Evolutionary conservation across 2,888 invertebrate genomes (phyloP).

Genomic region (Diplazon laetatorius): DNA sequence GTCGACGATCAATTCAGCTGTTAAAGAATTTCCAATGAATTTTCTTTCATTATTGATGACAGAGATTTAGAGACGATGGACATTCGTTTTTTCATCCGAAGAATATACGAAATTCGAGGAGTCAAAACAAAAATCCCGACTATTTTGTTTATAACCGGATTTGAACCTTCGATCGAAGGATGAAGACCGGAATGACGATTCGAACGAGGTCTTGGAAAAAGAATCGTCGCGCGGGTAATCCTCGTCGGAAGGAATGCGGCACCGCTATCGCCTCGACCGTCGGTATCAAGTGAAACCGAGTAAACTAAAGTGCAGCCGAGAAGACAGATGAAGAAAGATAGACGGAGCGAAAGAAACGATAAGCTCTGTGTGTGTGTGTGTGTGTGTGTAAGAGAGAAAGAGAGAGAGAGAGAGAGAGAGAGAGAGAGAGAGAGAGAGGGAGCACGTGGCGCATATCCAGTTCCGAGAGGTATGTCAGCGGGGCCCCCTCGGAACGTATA

Average conservation of each 20-base stretch:
- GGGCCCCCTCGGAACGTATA: slow-evolving; percentile 38
- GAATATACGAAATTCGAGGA: too few species aligned
- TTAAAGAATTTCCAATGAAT: too few species aligned
- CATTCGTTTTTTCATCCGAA: too few species aligned
- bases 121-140: too few species aligned
- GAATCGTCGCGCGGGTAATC: not conserved
- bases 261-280: slow-evolving; percentile 44
- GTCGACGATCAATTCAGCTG: too few species aligned
- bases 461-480: slow-evolving; percentile 59
- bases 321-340: slow-evolving; percentile 33
- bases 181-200: not conserved
- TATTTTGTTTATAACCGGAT: not conserved
- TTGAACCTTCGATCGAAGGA: not conserved
- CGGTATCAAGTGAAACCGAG: slow-evolving; percentile 55
- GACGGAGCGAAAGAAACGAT: not conserved
- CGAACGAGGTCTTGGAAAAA: not conserved
- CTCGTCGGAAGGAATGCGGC: slow-evolving; percentile 33
- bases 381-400: too few species aligned
- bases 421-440: slow-evolving; percentile 41
- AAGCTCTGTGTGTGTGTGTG: too few species aligned
- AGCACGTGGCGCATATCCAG: slow-evolving; percentile 73
- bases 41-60: too few species aligned
- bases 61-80: too few species aligned
- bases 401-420: slow-evolving; percentile 23
- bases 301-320: slow-evolving; percentile 39